phyloP scores from a whole-genome alignment of 2,888 invertebrate genomes.

The Apoderus coryli region DNA sequence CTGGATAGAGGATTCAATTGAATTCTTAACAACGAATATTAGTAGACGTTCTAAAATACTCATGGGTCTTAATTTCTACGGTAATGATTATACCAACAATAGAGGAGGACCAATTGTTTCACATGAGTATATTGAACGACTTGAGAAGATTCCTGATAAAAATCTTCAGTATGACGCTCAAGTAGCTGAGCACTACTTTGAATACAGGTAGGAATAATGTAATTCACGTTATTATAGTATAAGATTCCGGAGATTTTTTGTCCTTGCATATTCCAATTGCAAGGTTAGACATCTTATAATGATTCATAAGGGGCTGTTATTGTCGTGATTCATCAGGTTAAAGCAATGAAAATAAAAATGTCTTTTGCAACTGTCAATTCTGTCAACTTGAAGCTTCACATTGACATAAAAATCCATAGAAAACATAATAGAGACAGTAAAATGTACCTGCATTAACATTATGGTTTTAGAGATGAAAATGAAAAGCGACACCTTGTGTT shows the following conservation, averaged over 20 bases:
- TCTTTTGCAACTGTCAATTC: too few species aligned
- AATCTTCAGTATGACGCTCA: conserved; percentile 63
- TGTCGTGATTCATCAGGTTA: too few species aligned
- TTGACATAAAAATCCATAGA: too few species aligned
- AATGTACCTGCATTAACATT: too few species aligned
- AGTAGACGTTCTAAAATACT: conserved; percentile 63
- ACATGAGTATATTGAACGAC: conserved; percentile 58
- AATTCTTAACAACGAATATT: conserved; percentile 50
- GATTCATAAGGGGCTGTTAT: too few species aligned
- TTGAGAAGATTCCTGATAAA: conserved; percentile 54
- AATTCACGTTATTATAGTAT: too few species aligned
- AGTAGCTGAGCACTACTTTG: conserved; percentile 72
- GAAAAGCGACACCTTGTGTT: conserved; percentile 67
- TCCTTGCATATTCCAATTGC: too few species aligned
- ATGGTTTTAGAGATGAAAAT: conserved; percentile 30
- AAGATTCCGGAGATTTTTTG: too few species aligned
- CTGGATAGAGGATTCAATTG: conserved; percentile 69
- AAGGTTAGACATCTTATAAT: too few species aligned
- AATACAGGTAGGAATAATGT: conserved; percentile 65
- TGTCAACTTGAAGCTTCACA: too few species aligned
- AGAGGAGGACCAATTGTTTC: conserved; percentile 75
- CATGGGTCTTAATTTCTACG: conserved; percentile 86
- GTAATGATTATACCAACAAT: conserved; percentile 69
- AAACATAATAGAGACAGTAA: background rate
- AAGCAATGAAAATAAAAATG: too few species aligned